Evolutionary conservation across 2,113 vertebrate genomes (phyloP), one percentile per base, ranked within the genome.

Genomic region (Chaenocephalus aceratus): DNA sequence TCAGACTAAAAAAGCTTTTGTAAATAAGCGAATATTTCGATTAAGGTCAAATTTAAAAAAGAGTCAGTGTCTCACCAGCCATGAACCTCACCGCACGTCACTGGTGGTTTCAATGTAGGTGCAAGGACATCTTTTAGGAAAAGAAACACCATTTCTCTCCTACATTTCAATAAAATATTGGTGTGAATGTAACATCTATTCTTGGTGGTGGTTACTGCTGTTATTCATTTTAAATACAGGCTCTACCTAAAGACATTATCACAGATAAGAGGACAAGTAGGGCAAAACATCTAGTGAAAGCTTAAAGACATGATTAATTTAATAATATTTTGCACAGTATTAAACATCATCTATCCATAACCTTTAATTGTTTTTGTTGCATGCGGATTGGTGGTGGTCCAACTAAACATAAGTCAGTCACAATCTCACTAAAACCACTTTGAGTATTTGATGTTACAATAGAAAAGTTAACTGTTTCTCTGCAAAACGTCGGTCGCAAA

Each of bases 401-500:
- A 72, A 59, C 36, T 11, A 46, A 62, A 62, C 30, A 36, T 23
- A 65, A 73, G 11, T 83, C 70, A 51, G 23, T 64, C 41, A 18
- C 21, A 16, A 81, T 49, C 48, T 54, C 63, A 41, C 21, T 53
- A 1, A 59, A 82, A 58, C 30, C 59, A 53, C 60, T 48, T n/a
- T 5, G 18, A 79, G 15, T 75, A 79, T 57, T 76, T 65, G 13
- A 52, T 6, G 21, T 63, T 30, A 3, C 15, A 26, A 65, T 13
- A 23, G 41, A 78, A 56, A 23, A 21, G 61, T 66, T 65, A 12
- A 48, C 30, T 15, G 48, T 80, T 81, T 82, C 46, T 51, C 53
- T 21, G 64, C 59, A 64, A 54, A 72, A 58, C 77, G 18, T 58
- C 21, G 13, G 44, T 72, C 57, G 49, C 44, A 53, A 83, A 86